Base-by-base conservation (phyloP, 2,888 invertebrate species). In the Trichogramma evanescens region DNA sequence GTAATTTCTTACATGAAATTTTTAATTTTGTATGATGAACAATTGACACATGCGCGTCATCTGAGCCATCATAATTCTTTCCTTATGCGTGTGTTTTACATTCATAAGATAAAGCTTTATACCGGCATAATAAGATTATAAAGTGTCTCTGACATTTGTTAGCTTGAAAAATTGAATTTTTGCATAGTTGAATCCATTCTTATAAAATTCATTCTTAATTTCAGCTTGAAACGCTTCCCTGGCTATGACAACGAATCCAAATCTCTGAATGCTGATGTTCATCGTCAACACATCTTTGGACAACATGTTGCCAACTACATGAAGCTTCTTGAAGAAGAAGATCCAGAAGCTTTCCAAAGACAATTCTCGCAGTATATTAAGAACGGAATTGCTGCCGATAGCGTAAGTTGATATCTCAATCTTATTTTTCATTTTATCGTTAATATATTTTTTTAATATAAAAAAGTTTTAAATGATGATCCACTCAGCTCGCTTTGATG, bases 261-360 rank as follows among this genome's bases (percentile, higher is more conserved):
- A 79, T 87, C 88, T 72, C 95, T 97, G 81, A 92, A 94, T 80
- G 94, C 97, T 63, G 94, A 96, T 76, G 90, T 95, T 41, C 98
- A 99, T 79, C 89, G 97, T 68, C 88, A 92, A 68, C 97, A 98
- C 78, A 99, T 99, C 74, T 93, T 98, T 76, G 99, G 96, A 61
- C 86, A 91, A 70, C 99, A 99, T 76, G 97, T 99, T 65, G 92
- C 95, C 58, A 93, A 96, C 69, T 99, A 99, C 81, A 99, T 99
- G 99, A 85, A 86, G 66, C 84, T 84, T 64, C 83, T 99, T 67
- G 89, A 92, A 78, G 93, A 95, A 67, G 95, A 95, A 67, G 98
- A 99, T 77, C 94, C 95, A 69, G 96, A 97, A 69, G 90, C 92
- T n/a, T 99, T 90, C 84, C 96, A 97, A 80, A 88, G 91, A 73